These are phyloP conservation scores for Orchestes rusci DNA, from an alignment of 2,888 invertebrate species.

Conservation along the genomic window DNA sequence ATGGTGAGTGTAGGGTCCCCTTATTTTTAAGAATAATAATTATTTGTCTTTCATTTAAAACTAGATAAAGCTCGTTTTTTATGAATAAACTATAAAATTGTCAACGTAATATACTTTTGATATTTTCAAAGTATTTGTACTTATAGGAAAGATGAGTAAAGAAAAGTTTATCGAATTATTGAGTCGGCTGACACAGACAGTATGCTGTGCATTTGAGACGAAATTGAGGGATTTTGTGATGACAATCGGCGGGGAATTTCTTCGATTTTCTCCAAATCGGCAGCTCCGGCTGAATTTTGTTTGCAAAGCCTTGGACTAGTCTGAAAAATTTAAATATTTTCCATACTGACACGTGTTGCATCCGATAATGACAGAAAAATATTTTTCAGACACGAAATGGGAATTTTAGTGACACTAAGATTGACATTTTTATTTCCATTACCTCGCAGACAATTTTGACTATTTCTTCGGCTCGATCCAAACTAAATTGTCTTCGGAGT, in stretches of 20 bases:
- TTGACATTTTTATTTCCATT: no score
- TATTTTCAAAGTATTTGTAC: neutral
- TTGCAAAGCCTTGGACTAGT: slow-evolving; percentile 49
- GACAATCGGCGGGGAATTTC: slow-evolving; percentile 51
- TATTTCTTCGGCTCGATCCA: slow-evolving; percentile 58
- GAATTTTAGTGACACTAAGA: no score
- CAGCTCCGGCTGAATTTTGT: slow-evolving; percentile 62
- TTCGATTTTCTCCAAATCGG: slow-evolving; percentile 63
- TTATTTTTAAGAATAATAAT: no score
- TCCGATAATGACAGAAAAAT: no score
- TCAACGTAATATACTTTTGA: neutral
- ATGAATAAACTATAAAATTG: neutral
- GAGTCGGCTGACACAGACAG: slow-evolving; percentile 43
- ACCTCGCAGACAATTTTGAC: slow-evolving; percentile 34
- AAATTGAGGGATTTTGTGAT: slow-evolving; percentile 30
- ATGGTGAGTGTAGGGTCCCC: no score
- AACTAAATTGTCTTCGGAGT: slow-evolving; percentile 60
- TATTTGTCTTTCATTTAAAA: neutral
- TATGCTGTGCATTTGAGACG: slow-evolving; percentile 39
- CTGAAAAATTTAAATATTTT: slow-evolving; percentile 29
- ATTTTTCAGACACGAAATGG: no score
- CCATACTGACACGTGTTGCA: no score
- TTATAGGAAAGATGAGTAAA: neutral
- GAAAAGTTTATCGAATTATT: slow-evolving; percentile 28
- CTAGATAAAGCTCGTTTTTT: no score